Conservation (phyloP, 2,113 vertebrate species). For the Blennius ocellaris region DNA sequence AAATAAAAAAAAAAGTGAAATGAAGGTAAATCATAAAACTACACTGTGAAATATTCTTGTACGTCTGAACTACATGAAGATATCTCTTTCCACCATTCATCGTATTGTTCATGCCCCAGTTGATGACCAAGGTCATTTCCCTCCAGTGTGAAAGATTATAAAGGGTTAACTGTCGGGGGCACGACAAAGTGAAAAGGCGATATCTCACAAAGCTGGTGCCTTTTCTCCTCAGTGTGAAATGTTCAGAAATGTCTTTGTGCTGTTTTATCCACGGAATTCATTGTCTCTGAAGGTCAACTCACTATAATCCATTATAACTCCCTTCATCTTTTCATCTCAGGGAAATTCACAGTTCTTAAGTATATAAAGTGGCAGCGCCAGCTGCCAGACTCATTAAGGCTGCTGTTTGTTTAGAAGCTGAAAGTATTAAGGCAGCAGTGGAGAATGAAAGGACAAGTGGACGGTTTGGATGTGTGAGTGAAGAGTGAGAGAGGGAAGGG, state of each 20-base stretch:
- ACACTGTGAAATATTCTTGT: too few relatives aligned
- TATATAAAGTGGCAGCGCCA: conserved; percentile 9
- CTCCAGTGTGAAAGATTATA: too few relatives aligned
- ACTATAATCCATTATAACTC: neutral
- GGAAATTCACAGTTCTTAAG: conserved; percentile 11
- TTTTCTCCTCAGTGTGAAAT: neutral
- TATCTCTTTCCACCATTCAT: too few relatives aligned
- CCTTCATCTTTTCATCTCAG: conserved; percentile 15
- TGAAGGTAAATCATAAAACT: too few relatives aligned
- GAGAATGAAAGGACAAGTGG: conserved; percentile 27
- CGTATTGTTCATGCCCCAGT: too few relatives aligned
- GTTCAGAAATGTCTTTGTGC: neutral
- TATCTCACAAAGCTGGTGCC: neutral
- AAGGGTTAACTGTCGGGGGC: too few relatives aligned
- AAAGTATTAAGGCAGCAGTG: conserved; percentile 31
- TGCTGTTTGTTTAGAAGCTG: conserved; percentile 31
- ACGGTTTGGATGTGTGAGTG: conserved; percentile 14
- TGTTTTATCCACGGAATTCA: neutral
- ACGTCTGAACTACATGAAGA: too few relatives aligned
- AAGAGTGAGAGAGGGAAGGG: conserved; percentile 9
- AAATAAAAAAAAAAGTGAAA: too few relatives aligned
- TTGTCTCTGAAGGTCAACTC: conserved; percentile 13
- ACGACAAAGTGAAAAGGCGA: too few relatives aligned
- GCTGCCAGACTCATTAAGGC: conserved; percentile 33
- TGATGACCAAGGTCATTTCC: too few relatives aligned